Percentiles rank a stretch among this genome's conserved stretches.
Conservation (phyloP, 2,797 vertebrate species). For the Sebastiscus tertius region DNA sequence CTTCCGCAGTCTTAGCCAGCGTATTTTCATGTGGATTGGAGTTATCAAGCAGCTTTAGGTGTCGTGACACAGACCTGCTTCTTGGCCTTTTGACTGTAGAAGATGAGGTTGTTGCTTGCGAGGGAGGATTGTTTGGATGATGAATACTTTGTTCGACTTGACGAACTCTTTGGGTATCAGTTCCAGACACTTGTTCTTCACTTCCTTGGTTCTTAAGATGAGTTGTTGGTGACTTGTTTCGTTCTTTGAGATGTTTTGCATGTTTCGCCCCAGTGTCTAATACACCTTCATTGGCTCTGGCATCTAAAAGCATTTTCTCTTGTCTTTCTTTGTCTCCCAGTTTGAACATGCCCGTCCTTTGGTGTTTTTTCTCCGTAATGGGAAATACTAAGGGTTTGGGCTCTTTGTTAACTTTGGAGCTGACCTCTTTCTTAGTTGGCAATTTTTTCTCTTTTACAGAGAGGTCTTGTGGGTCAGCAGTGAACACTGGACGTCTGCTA, state of each 20-base stretch:
- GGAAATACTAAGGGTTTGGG: conserved; percentile 72
- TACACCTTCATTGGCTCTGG: conserved; percentile 25
- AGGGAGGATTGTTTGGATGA: conserved; percentile 10
- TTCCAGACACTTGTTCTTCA: conserved; percentile 7
- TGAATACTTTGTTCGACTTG: conserved; percentile 12
- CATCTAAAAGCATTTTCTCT: conserved; percentile 48
- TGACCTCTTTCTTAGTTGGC: conserved; percentile 60
- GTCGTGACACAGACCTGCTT: conserved; percentile 14
- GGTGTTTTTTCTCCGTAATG: conserved; percentile 75
- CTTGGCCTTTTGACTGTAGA: conserved; percentile 14
- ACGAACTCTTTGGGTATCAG: not conserved
- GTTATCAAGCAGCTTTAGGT: not conserved
- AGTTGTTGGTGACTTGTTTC: conserved; percentile 11
- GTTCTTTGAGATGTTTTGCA: conserved; percentile 19
- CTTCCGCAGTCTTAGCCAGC: not conserved
- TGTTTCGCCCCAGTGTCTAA: conserved; percentile 8
- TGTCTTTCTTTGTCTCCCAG: conserved; percentile 74
- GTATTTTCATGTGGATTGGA: not conserved
- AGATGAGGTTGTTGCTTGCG: conserved; percentile 19
- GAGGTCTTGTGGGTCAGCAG: conserved; percentile 47
- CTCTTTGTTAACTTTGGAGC: conserved; percentile 64
- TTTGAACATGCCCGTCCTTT: conserved; percentile 80
- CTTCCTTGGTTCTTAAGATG: conserved; percentile 7
- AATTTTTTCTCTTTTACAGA: conserved; percentile 53
- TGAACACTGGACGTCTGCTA: conserved; percentile 75